Conservation (phyloP, 2,888 invertebrate genomes). For the Syrphus vitripennis region DNA sequence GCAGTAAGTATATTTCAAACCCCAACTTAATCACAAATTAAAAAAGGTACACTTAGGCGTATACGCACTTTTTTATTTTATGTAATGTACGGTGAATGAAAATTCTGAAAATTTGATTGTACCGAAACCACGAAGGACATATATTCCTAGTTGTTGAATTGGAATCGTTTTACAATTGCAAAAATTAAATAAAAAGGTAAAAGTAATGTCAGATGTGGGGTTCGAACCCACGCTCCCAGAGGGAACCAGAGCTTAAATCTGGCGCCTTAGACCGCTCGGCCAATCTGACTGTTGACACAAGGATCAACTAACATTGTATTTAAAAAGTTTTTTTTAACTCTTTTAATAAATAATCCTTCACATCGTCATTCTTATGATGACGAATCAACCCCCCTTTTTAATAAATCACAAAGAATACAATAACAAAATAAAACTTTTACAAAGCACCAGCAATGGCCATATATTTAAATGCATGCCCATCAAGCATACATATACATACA, state of each 20-base stretch:
- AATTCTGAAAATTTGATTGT: too few relatives aligned
- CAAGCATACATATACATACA: neutral
- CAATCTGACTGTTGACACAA: conserved; percentile 84
- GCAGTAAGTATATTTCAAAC: too few relatives aligned
- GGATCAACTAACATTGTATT: neutral
- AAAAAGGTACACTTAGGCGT: too few relatives aligned
- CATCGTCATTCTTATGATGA: too few relatives aligned
- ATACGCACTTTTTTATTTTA: too few relatives aligned
- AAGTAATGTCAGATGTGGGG: conserved; percentile 87
- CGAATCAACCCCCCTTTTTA: neutral
- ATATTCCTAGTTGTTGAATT: too few relatives aligned
- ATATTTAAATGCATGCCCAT: neutral
- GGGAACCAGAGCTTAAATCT: conserved; percentile 92
- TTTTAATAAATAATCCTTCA: neutral
- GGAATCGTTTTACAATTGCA: neutral
- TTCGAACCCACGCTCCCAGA: conserved; percentile 92
- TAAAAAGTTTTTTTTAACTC: neutral
- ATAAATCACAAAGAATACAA: neutral
- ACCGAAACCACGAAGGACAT: too few relatives aligned
- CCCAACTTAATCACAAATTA: too few relatives aligned
- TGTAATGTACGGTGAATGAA: too few relatives aligned
- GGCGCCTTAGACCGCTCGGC: conserved; percentile 93
- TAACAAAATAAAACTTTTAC: neutral
- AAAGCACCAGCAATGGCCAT: neutral
- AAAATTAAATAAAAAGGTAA: conserved; percentile 13